Conservation (phyloP, 2,888 invertebrate genomes). For the Balanococcus diminutus region DNA sequence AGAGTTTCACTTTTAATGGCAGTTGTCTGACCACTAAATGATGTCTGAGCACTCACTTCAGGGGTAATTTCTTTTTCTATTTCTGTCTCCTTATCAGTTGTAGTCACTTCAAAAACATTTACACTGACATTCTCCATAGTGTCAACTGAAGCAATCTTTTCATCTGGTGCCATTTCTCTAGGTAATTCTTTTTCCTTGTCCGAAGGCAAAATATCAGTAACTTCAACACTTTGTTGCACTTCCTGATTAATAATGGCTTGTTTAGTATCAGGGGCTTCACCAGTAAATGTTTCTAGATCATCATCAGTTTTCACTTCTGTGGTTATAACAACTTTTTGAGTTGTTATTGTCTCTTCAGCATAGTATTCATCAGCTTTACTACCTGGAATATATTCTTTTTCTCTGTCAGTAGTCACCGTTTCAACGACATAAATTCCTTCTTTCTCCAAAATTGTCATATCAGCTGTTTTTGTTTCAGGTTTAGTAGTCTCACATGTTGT, state of each 20-base stretch:
- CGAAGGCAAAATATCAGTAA: constrained; percentile 60
- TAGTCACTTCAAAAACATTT: constrained; percentile 63
- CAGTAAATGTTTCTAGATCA: constrained; percentile 61
- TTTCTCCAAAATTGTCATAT: constrained; percentile 62
- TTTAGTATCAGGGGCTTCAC: constrained; percentile 59
- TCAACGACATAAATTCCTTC: constrained; percentile 65
- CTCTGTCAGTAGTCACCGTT: constrained; percentile 64
- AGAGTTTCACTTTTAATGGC: constrained; percentile 59
- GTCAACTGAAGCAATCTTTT: constrained; percentile 63
- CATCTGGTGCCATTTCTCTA: constrained; percentile 64
- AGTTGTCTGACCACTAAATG: constrained; percentile 58
- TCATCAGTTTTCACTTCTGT: constrained; percentile 64
- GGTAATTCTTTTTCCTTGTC: constrained; percentile 66
- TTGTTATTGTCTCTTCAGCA: constrained; percentile 63
- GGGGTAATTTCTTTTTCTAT: constrained; percentile 50
- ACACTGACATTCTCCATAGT: constrained; percentile 60
- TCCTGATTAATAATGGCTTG: not conserved
- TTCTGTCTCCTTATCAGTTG: constrained; percentile 64
- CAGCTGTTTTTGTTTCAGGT: constrained; percentile 63
- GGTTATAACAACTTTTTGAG: constrained; percentile 64
- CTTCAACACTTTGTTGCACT: constrained; percentile 58
- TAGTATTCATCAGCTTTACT: not conserved
- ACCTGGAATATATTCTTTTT: constrained; percentile 61
- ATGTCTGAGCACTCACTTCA: not conserved
- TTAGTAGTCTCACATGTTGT: constrained; percentile 61